These are phyloP conservation scores for Aurelia aurita DNA, from an alignment of 30 jellyfish, hydroid and myxozoan species.

Conservation along the genomic window DNA sequence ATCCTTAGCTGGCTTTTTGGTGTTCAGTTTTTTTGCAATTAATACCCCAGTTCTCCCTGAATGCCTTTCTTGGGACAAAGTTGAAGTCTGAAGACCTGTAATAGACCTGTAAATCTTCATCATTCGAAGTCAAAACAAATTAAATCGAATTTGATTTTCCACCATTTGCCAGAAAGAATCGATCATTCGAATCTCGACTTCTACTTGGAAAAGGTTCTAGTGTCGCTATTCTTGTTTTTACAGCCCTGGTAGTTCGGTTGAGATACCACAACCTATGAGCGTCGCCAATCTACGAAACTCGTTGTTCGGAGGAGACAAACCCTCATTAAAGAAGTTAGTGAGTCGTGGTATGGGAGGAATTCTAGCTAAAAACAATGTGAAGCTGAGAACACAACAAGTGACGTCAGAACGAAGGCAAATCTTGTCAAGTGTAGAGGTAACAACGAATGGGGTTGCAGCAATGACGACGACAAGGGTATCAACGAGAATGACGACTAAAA, in stretches of 20 bases:
- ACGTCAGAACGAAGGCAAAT: conserved; percentile 56
- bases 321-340: conserved; percentile 29
- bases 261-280: conserved; percentile 20
- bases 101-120: too few relatives aligned
- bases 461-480: conserved; percentile 29
- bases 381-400: conserved; percentile 34
- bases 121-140: too few relatives aligned
- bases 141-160: too few relatives aligned
- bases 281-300: conserved; percentile 56
- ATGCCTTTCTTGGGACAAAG: too few relatives aligned
- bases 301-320: conserved; percentile 27
- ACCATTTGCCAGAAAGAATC: too few relatives aligned
- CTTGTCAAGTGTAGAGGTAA: conserved; percentile 40
- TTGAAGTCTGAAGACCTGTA: too few relatives aligned
- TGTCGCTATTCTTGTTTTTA: background rate
- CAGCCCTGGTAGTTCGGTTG: conserved; percentile 22
- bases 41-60: too few relatives aligned
- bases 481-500: conserved; percentile 45
- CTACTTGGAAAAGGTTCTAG: too few relatives aligned
- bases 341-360: conserved; percentile 68
- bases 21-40: too few relatives aligned
- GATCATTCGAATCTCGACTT: too few relatives aligned
- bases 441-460: conserved; percentile 28
- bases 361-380: conserved; percentile 27
- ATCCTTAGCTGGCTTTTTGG: too few relatives aligned